Conservation (phyloP, 1,140 invertebrate genomes). For the Harlomillsia oculata region DNA sequence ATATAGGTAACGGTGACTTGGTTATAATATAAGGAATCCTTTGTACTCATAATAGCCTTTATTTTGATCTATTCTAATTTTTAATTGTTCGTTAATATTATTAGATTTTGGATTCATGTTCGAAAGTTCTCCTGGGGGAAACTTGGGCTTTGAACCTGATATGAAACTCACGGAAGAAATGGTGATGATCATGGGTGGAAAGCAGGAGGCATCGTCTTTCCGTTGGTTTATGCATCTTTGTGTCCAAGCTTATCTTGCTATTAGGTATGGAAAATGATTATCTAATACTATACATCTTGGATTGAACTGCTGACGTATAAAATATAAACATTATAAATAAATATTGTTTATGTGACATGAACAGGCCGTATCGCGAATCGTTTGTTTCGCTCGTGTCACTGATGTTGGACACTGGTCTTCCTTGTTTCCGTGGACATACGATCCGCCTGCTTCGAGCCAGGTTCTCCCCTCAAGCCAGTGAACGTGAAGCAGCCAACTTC, state of each 20-base stretch:
- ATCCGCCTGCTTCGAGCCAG: conserved; percentile 81
- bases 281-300: no score
- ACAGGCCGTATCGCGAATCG: conserved; percentile 87
- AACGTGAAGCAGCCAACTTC: conserved; percentile 88
- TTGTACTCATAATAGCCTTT: not conserved
- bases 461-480: conserved; percentile 77
- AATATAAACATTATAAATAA: not conserved
- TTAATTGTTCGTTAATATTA: conserved; percentile 36
- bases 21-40: no score
- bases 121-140: conserved; percentile 96
- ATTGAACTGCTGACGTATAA: no score
- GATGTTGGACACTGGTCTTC: conserved; percentile 97
- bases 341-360: conserved; percentile 39
- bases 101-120: conserved; percentile 99
- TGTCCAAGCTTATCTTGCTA: conserved; percentile 91
- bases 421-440: conserved; percentile 97
- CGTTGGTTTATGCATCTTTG: conserved; percentile 96
- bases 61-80: no score
- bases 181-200: conserved; percentile 99
- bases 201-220: conserved; percentile 92
- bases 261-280: conserved; percentile 54
- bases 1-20: conserved; percentile 77
- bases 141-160: conserved; percentile 97
- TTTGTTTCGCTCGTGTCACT: conserved; percentile 93
- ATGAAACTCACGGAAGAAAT: conserved; percentile 99